These are phyloP conservation scores for Colistium nudipinnis DNA, from an alignment of 2,113 vertebrate genomes.

Conservation along the genomic window DNA sequence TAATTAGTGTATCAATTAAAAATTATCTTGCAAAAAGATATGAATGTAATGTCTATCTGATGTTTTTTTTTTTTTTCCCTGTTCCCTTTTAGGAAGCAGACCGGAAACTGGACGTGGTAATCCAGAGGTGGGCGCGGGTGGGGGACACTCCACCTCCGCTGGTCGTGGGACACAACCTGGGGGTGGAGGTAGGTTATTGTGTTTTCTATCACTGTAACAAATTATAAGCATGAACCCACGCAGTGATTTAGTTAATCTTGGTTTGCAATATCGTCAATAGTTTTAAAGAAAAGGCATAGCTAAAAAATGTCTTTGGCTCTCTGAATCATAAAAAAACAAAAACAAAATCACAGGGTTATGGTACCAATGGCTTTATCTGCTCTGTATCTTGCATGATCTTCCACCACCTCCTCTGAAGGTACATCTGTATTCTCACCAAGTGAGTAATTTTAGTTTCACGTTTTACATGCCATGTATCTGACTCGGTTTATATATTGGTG, in stretches of 20 bases:
- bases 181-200: neutral
- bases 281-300: neutral
- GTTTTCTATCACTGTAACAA: too few relatives aligned
- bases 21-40: too few relatives aligned
- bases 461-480: neutral
- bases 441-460: neutral
- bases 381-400: slow-evolving; percentile 10
- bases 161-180: neutral
- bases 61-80: too few relatives aligned
- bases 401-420: neutral
- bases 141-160: neutral
- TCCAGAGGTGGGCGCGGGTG: neutral
- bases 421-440: rapidly evolving
- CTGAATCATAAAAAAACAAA: neutral
- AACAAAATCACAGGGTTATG: neutral
- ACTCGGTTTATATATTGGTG: neutral
- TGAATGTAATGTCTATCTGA: too few relatives aligned
- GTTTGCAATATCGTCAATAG: too few relatives aligned
- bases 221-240: neutral
- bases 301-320: neutral
- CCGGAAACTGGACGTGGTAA: too few relatives aligned
- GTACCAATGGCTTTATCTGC: neutral
- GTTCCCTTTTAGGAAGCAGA: too few relatives aligned
- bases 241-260: neutral
- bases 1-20: too few relatives aligned